These are phyloP conservation scores for Vultur gryphus DNA, from an alignment of 2,797 vertebrate genomes.

Conservation along the genomic window DNA sequence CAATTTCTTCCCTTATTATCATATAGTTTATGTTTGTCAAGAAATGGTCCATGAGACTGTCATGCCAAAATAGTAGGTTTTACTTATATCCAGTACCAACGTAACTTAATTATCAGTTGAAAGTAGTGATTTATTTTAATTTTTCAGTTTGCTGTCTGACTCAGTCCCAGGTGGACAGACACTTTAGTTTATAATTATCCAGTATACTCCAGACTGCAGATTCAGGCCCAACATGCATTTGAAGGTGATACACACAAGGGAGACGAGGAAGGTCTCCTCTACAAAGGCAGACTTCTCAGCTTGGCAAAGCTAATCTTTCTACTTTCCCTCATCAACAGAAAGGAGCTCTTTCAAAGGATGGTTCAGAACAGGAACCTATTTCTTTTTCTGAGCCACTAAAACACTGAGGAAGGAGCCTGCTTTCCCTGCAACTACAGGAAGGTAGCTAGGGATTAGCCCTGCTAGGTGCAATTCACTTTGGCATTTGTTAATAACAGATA, in stretches of 20 bases:
- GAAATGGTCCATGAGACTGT: neutral
- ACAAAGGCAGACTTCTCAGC: neutral
- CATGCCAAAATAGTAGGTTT: neutral
- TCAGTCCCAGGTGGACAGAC: neutral
- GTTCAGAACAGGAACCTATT: neutral
- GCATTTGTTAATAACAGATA: neutral
- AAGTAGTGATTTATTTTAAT: neutral
- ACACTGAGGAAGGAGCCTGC: neutral
- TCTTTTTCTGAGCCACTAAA: neutral
- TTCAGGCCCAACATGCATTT: neutral
- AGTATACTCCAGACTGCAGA: neutral
- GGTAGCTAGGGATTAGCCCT: neutral
- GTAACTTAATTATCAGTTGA: neutral
- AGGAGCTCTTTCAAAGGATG: neutral
- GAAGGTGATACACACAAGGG: neutral
- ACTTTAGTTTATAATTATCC: neutral
- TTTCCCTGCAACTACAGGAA: neutral
- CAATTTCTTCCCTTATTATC: neutral
- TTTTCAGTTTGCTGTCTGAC: neutral
- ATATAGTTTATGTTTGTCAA: neutral
- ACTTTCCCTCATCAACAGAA: neutral
- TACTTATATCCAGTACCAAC: neutral
- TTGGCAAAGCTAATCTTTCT: neutral
- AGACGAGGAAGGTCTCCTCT: neutral
- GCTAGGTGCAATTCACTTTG: neutral